These are phyloP conservation scores for Coracopsis vasa DNA, from an alignment of 2,113 vertebrate species.

Conservation along the genomic window DNA sequence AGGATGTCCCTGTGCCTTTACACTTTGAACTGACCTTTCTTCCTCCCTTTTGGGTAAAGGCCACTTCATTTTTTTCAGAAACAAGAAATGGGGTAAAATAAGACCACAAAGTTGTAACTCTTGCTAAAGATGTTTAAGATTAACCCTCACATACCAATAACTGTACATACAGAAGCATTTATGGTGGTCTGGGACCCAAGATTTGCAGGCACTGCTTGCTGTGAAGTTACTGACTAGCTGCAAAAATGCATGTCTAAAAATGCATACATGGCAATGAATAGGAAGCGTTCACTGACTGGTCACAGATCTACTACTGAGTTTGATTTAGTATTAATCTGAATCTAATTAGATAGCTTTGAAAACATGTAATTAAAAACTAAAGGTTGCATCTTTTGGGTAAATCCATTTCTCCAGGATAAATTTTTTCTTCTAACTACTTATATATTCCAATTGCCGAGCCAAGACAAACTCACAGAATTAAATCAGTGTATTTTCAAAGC, in stretches of 20 bases:
- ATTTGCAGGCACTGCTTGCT: background rate
- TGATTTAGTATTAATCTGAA: background rate
- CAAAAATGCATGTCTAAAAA: background rate
- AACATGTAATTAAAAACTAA: background rate
- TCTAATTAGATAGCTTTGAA: background rate
- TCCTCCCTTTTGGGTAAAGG: background rate
- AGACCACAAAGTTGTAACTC: background rate
- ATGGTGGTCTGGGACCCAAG: fast-evolving
- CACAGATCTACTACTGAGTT: background rate
- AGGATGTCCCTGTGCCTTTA: background rate
- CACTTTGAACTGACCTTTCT: background rate
- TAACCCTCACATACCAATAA: background rate
- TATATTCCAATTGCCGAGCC: background rate
- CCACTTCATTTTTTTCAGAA: background rate
- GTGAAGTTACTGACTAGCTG: background rate
- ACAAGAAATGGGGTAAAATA: background rate
- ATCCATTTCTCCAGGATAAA: background rate
- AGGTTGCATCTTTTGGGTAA: background rate
- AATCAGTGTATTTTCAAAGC: background rate
- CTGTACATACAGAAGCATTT: background rate
- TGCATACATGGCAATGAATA: background rate
- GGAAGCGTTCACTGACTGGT: background rate
- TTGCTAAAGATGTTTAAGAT: background rate
- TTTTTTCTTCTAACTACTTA: background rate
- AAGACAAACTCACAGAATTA: background rate